A percentile compares a stretch with the other conserved stretches of the same genome.
Conservation (phyloP, 2,797 vertebrate species). For the Manis javanica region DNA sequence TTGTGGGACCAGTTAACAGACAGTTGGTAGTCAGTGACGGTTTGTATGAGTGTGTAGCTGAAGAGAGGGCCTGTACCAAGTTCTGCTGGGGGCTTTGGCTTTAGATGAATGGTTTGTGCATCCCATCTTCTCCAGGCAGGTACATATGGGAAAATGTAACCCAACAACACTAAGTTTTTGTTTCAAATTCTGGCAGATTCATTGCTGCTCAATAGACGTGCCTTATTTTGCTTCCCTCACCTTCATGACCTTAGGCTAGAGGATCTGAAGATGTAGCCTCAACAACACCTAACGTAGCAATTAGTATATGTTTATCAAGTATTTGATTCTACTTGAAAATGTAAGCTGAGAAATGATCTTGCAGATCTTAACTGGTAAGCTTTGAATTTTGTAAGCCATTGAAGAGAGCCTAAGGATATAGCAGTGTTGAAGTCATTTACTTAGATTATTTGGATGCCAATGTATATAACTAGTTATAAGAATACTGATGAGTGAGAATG, state of each 20-base stretch:
- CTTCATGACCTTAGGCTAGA: not conserved
- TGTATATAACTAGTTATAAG: not conserved
- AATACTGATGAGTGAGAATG: not conserved
- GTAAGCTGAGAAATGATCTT: not conserved
- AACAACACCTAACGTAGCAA: not conserved
- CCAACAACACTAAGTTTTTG: not conserved
- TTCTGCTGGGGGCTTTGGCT: not conserved
- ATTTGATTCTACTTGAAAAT: slow-evolving; percentile 14
- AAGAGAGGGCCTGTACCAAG: not conserved
- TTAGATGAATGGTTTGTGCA: not conserved
- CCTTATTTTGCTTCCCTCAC: not conserved
- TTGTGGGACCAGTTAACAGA: not conserved
- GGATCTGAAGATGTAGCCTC: not conserved
- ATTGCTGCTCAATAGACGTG: not conserved
- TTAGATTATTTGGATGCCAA: not conserved
- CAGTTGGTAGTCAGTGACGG: not conserved
- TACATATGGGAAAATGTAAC: not conserved
- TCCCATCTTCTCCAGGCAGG: not conserved
- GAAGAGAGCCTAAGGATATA: not conserved
- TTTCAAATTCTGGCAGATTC: slow-evolving; percentile 63
- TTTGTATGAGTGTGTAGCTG: not conserved
- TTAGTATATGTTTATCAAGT: not conserved
- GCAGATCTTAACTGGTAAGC: not conserved
- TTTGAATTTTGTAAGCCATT: slow-evolving; percentile 41
- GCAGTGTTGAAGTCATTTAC: not conserved